Evolutionary conservation across 2,888 invertebrate genomes (phyloP).

Genomic region (Sminthurinus aureus): DNA sequence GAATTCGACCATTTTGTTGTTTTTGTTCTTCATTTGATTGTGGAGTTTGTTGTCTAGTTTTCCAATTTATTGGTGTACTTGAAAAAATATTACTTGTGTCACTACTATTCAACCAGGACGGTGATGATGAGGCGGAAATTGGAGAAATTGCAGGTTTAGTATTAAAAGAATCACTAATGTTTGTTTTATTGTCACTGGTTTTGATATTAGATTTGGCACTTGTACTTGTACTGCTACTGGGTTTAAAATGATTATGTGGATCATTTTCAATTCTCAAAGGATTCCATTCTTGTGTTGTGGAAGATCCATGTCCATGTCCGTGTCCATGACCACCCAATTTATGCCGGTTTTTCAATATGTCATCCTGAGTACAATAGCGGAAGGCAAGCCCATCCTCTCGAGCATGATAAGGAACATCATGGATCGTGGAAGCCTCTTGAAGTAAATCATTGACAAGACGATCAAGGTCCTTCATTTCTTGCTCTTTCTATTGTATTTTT

Average conservation of each 20-base stretch:
- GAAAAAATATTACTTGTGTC: no score
- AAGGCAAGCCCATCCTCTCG: conserved; percentile 87
- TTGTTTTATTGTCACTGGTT: background rate
- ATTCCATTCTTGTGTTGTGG: conserved; percentile 4
- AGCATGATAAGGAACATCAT: conserved; percentile 80
- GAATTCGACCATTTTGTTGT: background rate
- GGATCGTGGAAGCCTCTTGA: conserved; percentile 58
- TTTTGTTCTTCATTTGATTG: background rate
- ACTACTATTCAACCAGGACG: no score
- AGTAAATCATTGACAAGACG: conserved; percentile 56
- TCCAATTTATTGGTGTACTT: background rate
- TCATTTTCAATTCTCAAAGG: background rate
- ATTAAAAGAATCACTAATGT: background rate
- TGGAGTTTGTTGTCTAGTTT: background rate
- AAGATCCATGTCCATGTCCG: background rate
- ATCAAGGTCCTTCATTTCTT: conserved; percentile 60
- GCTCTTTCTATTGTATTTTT: conserved; percentile 39
- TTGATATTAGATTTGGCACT: background rate
- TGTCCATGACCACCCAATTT: conserved; percentile 6
- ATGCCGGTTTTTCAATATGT: conserved; percentile 26
- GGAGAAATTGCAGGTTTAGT: background rate
- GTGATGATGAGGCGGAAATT: no score
- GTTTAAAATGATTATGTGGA: background rate
- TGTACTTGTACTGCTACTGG: background rate
- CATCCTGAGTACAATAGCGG: conserved; percentile 69